phyloP scores from a whole-genome alignment of 2,113 vertebrate genomes.

The Anarhynchus alexandrinus region DNA sequence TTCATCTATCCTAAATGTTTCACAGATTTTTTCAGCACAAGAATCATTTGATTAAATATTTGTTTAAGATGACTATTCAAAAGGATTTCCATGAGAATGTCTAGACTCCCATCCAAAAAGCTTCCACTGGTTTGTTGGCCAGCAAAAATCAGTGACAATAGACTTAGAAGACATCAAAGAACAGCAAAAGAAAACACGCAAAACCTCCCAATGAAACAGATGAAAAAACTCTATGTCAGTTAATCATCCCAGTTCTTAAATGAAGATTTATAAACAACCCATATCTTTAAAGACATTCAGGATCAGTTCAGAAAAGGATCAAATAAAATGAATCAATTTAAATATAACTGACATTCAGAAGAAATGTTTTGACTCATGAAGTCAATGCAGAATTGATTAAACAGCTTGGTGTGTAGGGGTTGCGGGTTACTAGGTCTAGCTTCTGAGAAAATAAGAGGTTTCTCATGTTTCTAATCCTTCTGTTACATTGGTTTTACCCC shows the following conservation, averaged over 20 bases:
- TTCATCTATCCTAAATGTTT: background rate
- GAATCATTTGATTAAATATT: background rate
- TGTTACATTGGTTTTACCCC: background rate
- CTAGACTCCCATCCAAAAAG: background rate
- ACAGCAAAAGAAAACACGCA: background rate
- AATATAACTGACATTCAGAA: background rate
- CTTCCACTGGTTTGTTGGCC: background rate
- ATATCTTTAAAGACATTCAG: background rate
- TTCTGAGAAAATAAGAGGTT: background rate
- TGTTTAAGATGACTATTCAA: background rate
- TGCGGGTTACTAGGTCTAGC: background rate
- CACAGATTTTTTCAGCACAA: background rate
- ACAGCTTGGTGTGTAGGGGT: background rate
- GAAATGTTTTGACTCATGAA: background rate
- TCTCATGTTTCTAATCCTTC: background rate
- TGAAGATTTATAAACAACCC: background rate
- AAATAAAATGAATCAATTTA: background rate
- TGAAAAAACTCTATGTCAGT: background rate
- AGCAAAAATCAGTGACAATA: background rate
- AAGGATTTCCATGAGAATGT: background rate
- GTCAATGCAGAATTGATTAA: constrained; percentile 1
- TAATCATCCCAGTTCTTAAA: background rate
- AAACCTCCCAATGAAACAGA: background rate
- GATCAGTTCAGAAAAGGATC: background rate
- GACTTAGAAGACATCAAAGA: background rate